phyloP scores from a whole-genome alignment of 1,140 invertebrate species.

The Ctenoplectra terminalis region DNA sequence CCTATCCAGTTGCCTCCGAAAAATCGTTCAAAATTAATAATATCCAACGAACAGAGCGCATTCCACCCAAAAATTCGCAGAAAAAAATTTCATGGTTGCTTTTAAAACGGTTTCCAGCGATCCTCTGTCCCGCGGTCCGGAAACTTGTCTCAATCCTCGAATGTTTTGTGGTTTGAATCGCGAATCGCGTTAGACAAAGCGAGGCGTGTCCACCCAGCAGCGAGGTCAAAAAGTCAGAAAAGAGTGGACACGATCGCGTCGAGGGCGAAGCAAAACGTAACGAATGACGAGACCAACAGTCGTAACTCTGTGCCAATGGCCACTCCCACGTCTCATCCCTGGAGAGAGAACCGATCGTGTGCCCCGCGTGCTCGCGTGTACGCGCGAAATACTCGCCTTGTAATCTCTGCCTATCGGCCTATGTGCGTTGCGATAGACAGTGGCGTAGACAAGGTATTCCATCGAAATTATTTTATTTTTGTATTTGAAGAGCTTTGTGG shows the following conservation, averaged over 20 bases:
- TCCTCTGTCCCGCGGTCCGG: neutral
- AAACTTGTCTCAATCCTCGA: neutral
- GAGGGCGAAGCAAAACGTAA: conserved; percentile 55
- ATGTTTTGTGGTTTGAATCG: neutral
- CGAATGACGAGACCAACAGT: conserved; percentile 66
- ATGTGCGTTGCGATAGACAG: neutral
- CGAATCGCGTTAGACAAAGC: conserved; percentile 20
- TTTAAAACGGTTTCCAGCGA: neutral
- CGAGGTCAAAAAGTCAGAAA: conserved; percentile 28
- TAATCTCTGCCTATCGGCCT: conserved; percentile 21
- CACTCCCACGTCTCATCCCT: conserved; percentile 65
- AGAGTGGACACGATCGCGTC: conserved; percentile 11
- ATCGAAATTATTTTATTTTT: neutral
- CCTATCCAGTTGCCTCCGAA: too few relatives aligned
- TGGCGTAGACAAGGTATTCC: conserved; percentile 9
- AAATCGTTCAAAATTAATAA: too few relatives aligned
- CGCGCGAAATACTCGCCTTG: neutral
- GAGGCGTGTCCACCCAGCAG: conserved; percentile 23
- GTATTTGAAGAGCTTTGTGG: too few relatives aligned
- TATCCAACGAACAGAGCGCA: too few relatives aligned
- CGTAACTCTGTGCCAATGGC: conserved; percentile 72
- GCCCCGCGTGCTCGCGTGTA: conserved; percentile 11
- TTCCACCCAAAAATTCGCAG: neutral
- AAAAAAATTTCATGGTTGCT: neutral
- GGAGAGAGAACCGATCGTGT: conserved; percentile 40